Conservation (phyloP, 2,113 vertebrate genomes). For the Motacilla tschutschensis region DNA sequence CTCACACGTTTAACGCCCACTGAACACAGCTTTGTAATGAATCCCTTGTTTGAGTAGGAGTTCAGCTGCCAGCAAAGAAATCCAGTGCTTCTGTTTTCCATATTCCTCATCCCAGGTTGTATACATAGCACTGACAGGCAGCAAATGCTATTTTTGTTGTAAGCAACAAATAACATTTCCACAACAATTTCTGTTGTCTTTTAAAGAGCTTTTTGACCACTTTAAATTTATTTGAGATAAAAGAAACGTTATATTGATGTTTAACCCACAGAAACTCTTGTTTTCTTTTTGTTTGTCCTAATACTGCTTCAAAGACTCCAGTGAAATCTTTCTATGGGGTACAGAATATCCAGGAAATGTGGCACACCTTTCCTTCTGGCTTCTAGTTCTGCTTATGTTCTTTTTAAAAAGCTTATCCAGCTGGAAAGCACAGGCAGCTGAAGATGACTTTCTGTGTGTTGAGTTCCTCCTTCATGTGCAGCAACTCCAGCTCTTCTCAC, state of each 20-base stretch:
- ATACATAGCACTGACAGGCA: background rate
- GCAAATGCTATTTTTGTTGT: background rate
- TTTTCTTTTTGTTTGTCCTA: background rate
- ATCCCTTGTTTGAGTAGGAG: background rate
- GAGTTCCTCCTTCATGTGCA: fast-evolving
- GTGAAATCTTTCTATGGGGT: background rate
- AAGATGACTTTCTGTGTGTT: background rate
- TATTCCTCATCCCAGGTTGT: background rate
- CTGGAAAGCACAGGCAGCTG: background rate
- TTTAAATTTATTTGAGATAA: background rate
- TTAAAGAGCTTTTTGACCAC: background rate
- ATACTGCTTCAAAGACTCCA: background rate
- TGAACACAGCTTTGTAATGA: background rate
- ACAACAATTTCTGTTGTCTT: background rate
- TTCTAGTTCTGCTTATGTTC: background rate
- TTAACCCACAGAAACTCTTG: background rate
- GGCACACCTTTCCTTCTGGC: background rate
- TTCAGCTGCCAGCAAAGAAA: background rate
- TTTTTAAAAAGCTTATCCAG: background rate
- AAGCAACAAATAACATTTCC: background rate
- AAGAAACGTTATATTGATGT: background rate
- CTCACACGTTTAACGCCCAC: background rate
- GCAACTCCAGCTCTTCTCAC: background rate
- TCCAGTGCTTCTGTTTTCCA: background rate
- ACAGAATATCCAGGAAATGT: background rate